These are phyloP conservation scores for Channa maculata DNA, from an alignment of 2,113 vertebrate species.

Conservation along the genomic window DNA sequence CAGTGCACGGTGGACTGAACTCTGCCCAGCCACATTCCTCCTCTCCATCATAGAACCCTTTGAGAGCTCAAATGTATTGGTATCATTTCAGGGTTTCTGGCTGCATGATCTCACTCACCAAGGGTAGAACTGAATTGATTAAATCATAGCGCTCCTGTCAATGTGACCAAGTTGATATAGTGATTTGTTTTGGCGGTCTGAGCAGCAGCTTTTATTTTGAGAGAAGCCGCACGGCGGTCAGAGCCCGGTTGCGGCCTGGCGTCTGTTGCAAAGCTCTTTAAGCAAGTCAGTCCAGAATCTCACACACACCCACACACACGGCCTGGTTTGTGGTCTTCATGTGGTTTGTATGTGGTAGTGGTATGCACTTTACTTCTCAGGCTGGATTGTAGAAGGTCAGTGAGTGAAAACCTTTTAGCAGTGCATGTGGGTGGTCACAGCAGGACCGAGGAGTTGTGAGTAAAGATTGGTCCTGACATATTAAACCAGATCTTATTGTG, in stretches of 20 bases:
- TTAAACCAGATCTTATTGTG: slow-evolving; percentile 33
- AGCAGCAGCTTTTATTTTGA: slow-evolving; percentile 63
- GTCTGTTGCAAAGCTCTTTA: slow-evolving; percentile 31
- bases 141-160: slow-evolving; percentile 38
- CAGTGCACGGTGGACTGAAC: slow-evolving; percentile 4
- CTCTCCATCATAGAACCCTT: slow-evolving; percentile 43
- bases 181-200: slow-evolving; percentile 67
- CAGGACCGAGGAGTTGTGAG: slow-evolving; percentile 8
- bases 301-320: slow-evolving; percentile 1
- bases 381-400: slow-evolving; percentile 43
- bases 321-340: slow-evolving; percentile 47
- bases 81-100: slow-evolving; percentile 54
- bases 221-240: slow-evolving; percentile 53
- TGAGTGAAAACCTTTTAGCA: slow-evolving; percentile 35
- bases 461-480: slow-evolving; percentile 14
- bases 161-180: slow-evolving; percentile 51
- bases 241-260: slow-evolving; percentile 63
- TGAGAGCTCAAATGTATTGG: slow-evolving; percentile 54
- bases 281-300: slow-evolving; percentile 2
- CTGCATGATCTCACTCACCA: slow-evolving; percentile 59
- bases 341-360: slow-evolving; percentile 43
- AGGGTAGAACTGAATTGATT: slow-evolving; percentile 44
- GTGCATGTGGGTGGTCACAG: slow-evolving; percentile 63
- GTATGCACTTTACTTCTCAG: slow-evolving; percentile 40
- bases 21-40: slow-evolving; percentile 10